Conservation (phyloP, 2,888 invertebrate species). For the Altica lythri region DNA sequence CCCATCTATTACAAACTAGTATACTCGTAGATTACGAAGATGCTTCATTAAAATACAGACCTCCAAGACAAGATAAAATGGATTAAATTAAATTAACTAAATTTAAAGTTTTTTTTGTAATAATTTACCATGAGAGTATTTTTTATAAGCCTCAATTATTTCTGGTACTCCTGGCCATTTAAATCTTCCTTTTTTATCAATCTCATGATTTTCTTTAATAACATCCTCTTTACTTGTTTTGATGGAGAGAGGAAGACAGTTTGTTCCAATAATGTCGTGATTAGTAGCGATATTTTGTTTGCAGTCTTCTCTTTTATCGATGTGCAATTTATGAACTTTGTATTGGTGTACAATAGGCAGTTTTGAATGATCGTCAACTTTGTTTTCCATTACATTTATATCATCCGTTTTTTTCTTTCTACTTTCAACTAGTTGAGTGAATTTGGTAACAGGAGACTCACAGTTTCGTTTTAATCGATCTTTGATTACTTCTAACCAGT, state of each 20-base stretch:
- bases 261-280: constrained; percentile 6
- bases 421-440: constrained; percentile 52
- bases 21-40: too few species aligned
- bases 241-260: constrained; percentile 15
- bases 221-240: too few species aligned
- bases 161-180: constrained; percentile 61
- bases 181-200: constrained; percentile 28
- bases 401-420: constrained; percentile 53
- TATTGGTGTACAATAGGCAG: constrained; percentile 43
- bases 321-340: constrained; percentile 21
- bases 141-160: constrained; percentile 60
- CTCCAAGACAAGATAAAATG: too few species aligned
- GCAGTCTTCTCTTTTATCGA: constrained; percentile 33
- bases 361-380: constrained; percentile 34
- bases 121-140: constrained; percentile 61
- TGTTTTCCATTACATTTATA: constrained; percentile 51
- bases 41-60: too few species aligned
- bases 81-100: too few species aligned
- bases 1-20: too few species aligned
- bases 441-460: constrained; percentile 58
- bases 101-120: constrained; percentile 1
- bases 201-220: constrained; percentile 27
- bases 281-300: not conserved
- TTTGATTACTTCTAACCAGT: constrained; percentile 68
- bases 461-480: constrained; percentile 66